Conservation (phyloP, 2,797 vertebrate genomes). For the Pangasius macronema region DNA sequence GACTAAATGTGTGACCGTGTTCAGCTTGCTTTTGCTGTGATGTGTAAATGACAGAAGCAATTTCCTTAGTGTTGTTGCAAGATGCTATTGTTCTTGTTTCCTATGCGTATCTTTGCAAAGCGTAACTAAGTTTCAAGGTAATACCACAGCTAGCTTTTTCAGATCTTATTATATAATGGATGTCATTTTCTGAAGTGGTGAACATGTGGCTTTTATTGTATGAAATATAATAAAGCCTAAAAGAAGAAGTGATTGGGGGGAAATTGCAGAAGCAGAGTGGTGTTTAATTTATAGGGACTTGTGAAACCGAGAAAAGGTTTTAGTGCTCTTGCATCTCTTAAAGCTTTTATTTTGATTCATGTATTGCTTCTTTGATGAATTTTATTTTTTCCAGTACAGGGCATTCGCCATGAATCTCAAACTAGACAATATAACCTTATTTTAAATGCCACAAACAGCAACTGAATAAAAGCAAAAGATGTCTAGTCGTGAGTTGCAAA, state of each 20-base stretch:
- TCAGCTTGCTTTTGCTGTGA: background rate
- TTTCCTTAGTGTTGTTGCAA: constrained; percentile 6
- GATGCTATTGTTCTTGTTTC: background rate
- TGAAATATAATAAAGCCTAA: background rate
- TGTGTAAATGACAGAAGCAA: background rate
- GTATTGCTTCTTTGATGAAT: background rate
- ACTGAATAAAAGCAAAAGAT: background rate
- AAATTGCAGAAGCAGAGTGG: background rate
- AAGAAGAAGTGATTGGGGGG: constrained; percentile 24
- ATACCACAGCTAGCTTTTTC: background rate
- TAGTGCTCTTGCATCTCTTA: background rate
- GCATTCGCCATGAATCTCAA: too few relatives aligned
- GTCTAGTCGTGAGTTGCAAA: background rate
- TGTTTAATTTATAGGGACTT: background rate
- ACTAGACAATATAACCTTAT: background rate
- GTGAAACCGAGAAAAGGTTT: background rate
- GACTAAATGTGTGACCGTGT: background rate
- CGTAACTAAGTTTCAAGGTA: background rate
- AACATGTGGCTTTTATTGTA: background rate
- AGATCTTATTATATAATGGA: background rate
- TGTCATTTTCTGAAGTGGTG: background rate
- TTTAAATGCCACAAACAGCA: background rate
- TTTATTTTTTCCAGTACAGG: background rate
- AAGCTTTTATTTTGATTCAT: background rate
- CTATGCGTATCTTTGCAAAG: background rate